Evolutionary conservation across 2,797 vertebrate species (phyloP).

Genomic region (Vultur gryphus): DNA sequence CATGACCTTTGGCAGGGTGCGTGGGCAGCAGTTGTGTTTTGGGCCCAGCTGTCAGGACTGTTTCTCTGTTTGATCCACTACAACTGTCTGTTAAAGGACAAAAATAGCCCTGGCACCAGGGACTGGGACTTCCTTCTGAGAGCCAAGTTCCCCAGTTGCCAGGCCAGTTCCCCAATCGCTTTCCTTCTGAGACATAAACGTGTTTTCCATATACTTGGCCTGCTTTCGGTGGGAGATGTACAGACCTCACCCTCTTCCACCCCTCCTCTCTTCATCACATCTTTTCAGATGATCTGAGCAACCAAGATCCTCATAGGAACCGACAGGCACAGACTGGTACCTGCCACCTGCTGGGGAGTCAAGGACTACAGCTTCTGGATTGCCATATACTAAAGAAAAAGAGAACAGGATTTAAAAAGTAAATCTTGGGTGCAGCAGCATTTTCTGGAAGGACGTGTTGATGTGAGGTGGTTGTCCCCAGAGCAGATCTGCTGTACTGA

Average conservation of each 20-base stretch:
- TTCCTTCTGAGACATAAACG: not conserved
- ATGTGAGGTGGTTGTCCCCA: not conserved
- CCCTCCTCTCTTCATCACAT: not conserved
- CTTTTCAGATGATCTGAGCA: not conserved
- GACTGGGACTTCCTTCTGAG: not conserved
- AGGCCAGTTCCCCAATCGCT: not conserved
- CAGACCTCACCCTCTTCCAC: not conserved
- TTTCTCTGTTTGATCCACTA: not conserved
- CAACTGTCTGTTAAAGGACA: not conserved
- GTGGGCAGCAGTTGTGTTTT: not conserved
- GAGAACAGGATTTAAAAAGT: not conserved
- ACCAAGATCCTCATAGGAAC: not conserved
- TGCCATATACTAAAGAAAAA: not conserved
- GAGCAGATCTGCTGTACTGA: not conserved
- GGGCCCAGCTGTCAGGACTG: not conserved
- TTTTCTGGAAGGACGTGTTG: not conserved
- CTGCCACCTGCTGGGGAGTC: fast-evolving
- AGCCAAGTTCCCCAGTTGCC: not conserved
- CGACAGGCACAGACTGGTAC: not conserved
- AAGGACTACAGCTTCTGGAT: not conserved
- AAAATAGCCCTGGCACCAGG: conserved; percentile 1
- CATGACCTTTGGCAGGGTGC: not conserved
- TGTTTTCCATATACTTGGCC: not conserved
- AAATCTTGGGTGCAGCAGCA: not conserved
- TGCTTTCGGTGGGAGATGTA: not conserved